Evolutionary conservation across 30 jellyfish, hydroid and myxozoan species (phyloP), one percentile per base, ranked within the genome.

Genomic region (Aurelia coerulea): DNA sequence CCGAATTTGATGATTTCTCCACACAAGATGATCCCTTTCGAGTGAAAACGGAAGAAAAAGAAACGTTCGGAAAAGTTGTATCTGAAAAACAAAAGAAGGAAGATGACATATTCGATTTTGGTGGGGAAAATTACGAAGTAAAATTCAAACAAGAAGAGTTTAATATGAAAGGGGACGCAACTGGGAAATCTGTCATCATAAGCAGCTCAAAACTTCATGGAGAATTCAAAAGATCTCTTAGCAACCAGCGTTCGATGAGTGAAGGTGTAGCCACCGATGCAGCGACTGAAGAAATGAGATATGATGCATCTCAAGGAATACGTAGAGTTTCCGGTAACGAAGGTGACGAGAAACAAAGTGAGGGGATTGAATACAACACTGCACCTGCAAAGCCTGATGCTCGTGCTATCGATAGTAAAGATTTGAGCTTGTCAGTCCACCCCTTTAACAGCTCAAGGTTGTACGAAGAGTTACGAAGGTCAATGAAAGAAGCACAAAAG

Each of bases 401-500:
- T 1, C 46, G 10, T 72, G 2, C 39, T 16, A 72, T 33, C 19
- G 59, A 37, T 16, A 29, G 31, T 18, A 6, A 53, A 12, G n/a
- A 58, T 23, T n/a, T 23, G 49, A 52, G 78, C 13, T 33, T 68
- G 2, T 37, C 78, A 29, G 72, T 84, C 0, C 81, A 66, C 8
- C 88, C 93, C 4, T 51, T 84, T 18, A 84, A 53, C 69, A 74
- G 88, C 23, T 49, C 85, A 15, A 84, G 52, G 46, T 50, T 84
- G 6, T 73, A 73, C 60, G 93, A 73, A 84, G 93, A 84, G 83
- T 23, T 84, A 29, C 78, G 78, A 1, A 32, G 88, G 58, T 78
- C 88, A 31, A 73, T 84, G 62, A 84, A 74, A 66, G 84, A 62
- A 32, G 87, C 86, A 10, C 63, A 84, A 41, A 78, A 66, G 67